Base-by-base conservation (phyloP, 2,113 vertebrate genomes). In the Gavia stellata region DNA sequence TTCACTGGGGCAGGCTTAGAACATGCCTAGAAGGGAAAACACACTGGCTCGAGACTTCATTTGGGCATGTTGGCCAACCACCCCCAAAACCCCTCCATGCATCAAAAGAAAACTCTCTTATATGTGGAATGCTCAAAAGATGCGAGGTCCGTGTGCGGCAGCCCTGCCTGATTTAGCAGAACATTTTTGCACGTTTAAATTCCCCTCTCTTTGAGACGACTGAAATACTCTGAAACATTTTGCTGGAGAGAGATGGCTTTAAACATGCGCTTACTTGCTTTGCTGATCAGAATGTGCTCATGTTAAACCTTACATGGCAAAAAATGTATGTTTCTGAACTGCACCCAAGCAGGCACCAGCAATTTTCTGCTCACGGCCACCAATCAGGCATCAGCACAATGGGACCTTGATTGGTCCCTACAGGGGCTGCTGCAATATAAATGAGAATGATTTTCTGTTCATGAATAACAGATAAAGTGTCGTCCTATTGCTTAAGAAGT, bases 251-350 rank as follows among this genome's bases (percentile, higher is more conserved):
- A 55, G 53, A 55, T 52, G 36, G 31, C 77, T 88, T 94, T 87
- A 91, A 92, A 78, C 0, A 1, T 87, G 61, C 1, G 10, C 73
- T 92, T 87, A 85, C 0, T 2, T 75, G 81, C 83, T 91, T 87
- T 92, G 62, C 58, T 84, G 84, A 85, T 94, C 91, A 86, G 81
- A 94, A 85, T 61, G 81, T 82, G n/a, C 78, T 94, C 25, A 6
- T 92, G 71, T 84, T 87, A 86, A 94, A 82, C 94, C 91, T 96
- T 95, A 95, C 94, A 95, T 89, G 94, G 91, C 86, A 95, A 95
- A 92, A 93, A 95, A 89, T 3, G 10, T 58, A 80, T 70, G 58
- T 83, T 92, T 90, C 90, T 94, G 90, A 93, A 92, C 71, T 45
- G 58, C 58, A 86, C 93, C 96, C 94, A 96, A 94, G 84, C 56